Conservation (phyloP, 2,113 vertebrate species). For the Phyllostomus discolor region DNA sequence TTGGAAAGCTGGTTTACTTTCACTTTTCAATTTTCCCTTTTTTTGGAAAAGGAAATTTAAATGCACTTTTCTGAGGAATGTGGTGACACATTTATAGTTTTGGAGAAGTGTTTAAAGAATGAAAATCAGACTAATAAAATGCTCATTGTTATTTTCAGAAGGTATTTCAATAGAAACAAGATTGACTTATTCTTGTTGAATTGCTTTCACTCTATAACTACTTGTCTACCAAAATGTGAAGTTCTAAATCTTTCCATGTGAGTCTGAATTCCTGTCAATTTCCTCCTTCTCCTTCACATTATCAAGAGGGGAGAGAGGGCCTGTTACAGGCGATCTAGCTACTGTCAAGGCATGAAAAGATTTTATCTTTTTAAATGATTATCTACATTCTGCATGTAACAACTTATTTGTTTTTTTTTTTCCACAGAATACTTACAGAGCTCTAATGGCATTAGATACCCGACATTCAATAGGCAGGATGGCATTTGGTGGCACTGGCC, state of each 20-base stretch:
- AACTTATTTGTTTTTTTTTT: slow-evolving; percentile 67
- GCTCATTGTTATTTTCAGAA: not conserved
- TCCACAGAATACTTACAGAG: slow-evolving; percentile 70
- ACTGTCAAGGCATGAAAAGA: slow-evolving; percentile 31
- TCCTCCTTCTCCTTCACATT: not conserved
- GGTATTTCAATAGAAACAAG: slow-evolving; percentile 22
- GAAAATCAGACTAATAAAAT: not conserved
- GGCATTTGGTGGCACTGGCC: slow-evolving; percentile 80
- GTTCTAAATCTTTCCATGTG: slow-evolving; percentile 31
- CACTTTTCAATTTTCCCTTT: not conserved
- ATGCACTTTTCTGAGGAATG: not conserved
- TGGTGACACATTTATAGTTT: not conserved
- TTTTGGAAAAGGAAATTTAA: not conserved
- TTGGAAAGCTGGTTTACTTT: not conserved
- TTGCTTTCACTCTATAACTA: not conserved
- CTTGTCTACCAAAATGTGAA: slow-evolving; percentile 29
- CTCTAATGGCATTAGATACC: slow-evolving; percentile 80
- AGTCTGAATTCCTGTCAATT: slow-evolving; percentile 35
- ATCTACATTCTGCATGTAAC: slow-evolving; percentile 66
- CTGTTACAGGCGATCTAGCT: not conserved
- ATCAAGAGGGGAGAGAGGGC: slow-evolving; percentile 6
- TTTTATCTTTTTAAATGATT: slow-evolving; percentile 72
- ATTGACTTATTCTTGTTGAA: not conserved
- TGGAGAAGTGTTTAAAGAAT: not conserved
- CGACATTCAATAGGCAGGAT: slow-evolving; percentile 76